phyloP scores from a whole-genome alignment of 2,113 vertebrate species.

The Hydrolagus affinis region DNA sequence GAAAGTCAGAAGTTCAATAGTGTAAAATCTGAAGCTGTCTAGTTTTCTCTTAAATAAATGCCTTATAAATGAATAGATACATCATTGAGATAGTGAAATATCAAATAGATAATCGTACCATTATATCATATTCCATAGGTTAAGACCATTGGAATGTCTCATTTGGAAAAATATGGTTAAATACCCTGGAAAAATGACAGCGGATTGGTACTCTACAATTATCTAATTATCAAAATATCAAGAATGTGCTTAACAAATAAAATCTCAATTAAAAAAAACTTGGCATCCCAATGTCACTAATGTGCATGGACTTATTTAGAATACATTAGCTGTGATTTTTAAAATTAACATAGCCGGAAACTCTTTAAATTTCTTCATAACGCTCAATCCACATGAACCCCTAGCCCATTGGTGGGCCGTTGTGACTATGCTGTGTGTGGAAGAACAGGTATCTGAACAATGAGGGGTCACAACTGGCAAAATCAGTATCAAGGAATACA shows the following conservation, averaged over 20 bases:
- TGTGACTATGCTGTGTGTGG: background rate
- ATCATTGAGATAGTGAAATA: background rate
- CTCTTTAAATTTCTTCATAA: background rate
- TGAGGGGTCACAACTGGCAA: background rate
- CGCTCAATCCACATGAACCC: background rate
- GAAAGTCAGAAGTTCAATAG: background rate
- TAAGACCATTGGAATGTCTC: background rate
- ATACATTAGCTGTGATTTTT: conserved; percentile 13
- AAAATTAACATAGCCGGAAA: background rate
- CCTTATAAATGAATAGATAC: background rate
- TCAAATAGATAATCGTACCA: conserved; percentile 10
- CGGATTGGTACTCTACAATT: background rate
- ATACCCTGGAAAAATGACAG: background rate
- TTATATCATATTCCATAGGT: background rate
- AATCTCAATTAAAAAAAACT: background rate
- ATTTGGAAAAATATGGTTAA: background rate
- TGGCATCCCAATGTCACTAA: background rate
- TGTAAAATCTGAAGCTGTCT: too few species aligned
- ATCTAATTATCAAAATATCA: background rate
- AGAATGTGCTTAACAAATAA: too few species aligned
- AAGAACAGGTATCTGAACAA: conserved; percentile 11
- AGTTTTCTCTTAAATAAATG: conserved; percentile 21
- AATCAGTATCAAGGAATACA: background rate
- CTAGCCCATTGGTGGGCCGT: background rate
- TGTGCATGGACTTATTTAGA: background rate